Percentiles rank a stretch among this genome's conserved stretches.
Conservation (phyloP, 1,140 invertebrate genomes). For the Ips typographus region DNA sequence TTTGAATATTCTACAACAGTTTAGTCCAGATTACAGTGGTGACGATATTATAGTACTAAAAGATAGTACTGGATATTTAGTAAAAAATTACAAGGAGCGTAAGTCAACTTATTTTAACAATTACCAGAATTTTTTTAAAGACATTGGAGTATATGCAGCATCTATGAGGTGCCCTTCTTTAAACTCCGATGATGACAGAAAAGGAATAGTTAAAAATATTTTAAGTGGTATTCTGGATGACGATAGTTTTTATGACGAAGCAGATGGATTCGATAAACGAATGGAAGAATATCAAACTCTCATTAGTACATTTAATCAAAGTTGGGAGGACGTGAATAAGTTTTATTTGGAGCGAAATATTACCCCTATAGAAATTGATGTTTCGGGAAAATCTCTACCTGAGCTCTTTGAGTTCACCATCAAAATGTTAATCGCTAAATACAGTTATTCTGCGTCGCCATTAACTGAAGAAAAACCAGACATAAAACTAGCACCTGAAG, state of each 20-base stretch:
- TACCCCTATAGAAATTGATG: constrained; percentile 40
- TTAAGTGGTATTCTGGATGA: constrained; percentile 35
- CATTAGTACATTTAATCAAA: constrained; percentile 51
- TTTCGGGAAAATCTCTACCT: constrained; percentile 40
- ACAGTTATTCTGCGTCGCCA: constrained; percentile 35
- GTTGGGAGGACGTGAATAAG: constrained; percentile 51
- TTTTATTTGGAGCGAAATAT: constrained; percentile 50
- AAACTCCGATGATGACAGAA: constrained; percentile 24
- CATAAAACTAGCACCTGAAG: neutral
- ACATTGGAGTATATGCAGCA: constrained; percentile 36
- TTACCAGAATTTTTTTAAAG: constrained; percentile 42
- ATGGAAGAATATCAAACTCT: constrained; percentile 44
- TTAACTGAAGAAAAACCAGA: constrained; percentile 39
- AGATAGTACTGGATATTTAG: constrained; percentile 52
- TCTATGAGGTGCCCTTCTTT: constrained; percentile 39
- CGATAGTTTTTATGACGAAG: constrained; percentile 19
- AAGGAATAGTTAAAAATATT: constrained; percentile 30
- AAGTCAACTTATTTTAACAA: constrained; percentile 36
- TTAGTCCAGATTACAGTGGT: constrained; percentile 53
- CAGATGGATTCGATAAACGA: constrained; percentile 13
- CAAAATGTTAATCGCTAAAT: constrained; percentile 41
- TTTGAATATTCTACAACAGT: constrained; percentile 53
- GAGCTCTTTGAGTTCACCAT: constrained; percentile 45
- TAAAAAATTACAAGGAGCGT: constrained; percentile 38
- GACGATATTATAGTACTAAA: constrained; percentile 58